These are phyloP conservation scores for Staurois parvus DNA, from an alignment of 2,797 vertebrate species.

Conservation along the genomic window DNA sequence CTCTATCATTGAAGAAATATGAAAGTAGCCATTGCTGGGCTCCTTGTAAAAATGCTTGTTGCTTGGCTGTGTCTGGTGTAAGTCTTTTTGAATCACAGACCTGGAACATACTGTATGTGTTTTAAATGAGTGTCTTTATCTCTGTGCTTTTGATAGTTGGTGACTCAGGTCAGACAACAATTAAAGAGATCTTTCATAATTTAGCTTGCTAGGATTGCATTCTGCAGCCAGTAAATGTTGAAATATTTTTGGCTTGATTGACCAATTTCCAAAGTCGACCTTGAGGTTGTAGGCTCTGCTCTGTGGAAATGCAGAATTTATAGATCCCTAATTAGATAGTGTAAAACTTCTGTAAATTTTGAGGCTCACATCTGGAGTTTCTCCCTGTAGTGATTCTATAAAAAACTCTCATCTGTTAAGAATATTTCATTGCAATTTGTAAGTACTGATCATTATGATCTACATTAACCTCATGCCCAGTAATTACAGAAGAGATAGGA, in stretches of 20 bases:
- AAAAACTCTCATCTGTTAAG: constrained; percentile 4
- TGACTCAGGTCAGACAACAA: too few relatives aligned
- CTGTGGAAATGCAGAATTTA: background rate
- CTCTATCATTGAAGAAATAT: too few relatives aligned
- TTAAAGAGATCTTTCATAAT: too few relatives aligned
- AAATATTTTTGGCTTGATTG: background rate
- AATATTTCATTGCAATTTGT: constrained; percentile 1
- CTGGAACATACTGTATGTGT: too few relatives aligned
- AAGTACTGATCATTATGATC: background rate
- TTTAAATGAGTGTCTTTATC: too few relatives aligned
- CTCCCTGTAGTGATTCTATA: constrained; percentile 21
- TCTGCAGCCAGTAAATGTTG: too few relatives aligned
- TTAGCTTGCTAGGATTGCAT: too few relatives aligned
- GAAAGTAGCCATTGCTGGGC: too few relatives aligned
- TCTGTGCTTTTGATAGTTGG: too few relatives aligned
- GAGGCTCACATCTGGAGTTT: constrained; percentile 27
- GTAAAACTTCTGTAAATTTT: background rate
- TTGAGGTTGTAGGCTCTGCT: background rate
- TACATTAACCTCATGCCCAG: constrained; percentile 41
- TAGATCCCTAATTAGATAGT: constrained; percentile 1
- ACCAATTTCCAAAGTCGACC: background rate
- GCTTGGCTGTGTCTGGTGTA: too few relatives aligned
- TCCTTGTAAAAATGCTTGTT: too few relatives aligned
- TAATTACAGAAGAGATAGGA: constrained; percentile 28
- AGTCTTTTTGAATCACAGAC: too few relatives aligned